These are phyloP conservation scores for Scylla paramamosain DNA, from an alignment of 1,140 invertebrate genomes.

Conservation along the genomic window DNA sequence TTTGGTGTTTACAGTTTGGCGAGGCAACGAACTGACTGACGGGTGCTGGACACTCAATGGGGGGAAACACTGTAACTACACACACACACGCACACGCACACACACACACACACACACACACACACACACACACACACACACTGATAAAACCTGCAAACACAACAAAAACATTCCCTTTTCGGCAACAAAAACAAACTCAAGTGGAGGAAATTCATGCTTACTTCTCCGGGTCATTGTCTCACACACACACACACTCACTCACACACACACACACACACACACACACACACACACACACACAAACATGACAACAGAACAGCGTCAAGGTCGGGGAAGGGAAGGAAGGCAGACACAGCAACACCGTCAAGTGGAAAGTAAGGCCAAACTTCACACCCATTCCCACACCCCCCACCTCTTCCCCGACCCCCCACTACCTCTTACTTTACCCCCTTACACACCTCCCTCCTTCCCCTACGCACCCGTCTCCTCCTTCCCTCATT, in stretches of 20 bases:
- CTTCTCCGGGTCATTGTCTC: no score
- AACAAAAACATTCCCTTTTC: no score
- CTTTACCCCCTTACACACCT: background rate
- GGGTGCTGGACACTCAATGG: background rate
- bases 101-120: constrained; percentile 20
- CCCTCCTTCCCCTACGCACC: background rate
- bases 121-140: constrained; percentile 11
- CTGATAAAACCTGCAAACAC: background rate
- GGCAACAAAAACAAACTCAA: no score
- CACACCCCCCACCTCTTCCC: background rate
- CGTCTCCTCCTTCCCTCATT: background rate
- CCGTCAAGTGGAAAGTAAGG: background rate
- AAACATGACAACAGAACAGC: background rate
- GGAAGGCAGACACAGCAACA: background rate
- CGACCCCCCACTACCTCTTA: background rate
- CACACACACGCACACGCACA: constrained; percentile 9
- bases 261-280: no score
- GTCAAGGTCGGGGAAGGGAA: background rate
- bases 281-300: background rate
- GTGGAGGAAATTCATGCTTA: no score
- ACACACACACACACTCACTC: no score
- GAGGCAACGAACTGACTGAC: background rate
- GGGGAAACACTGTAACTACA: background rate
- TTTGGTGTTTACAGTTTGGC: background rate
- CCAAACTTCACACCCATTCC: background rate